Evolutionary conservation across 2,113 vertebrate species (phyloP).

Genomic region (Emydocephalus ijimae): DNA sequence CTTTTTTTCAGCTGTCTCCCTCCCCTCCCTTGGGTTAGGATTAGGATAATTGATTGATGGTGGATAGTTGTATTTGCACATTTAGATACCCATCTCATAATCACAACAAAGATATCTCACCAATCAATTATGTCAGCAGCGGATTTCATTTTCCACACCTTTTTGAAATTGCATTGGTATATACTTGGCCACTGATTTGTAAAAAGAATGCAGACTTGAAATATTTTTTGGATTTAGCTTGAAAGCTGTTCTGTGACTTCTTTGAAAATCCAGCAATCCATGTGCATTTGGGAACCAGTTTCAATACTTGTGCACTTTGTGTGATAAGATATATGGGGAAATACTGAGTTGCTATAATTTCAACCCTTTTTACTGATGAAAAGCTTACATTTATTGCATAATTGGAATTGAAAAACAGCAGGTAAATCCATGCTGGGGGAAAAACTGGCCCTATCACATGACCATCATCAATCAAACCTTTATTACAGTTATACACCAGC

Average conservation of each 20-base stretch:
- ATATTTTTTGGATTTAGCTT: not conserved
- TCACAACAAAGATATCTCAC: not conserved
- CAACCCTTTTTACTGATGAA: not conserved
- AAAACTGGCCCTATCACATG: not conserved
- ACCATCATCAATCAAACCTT: not conserved
- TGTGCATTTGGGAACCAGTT: not conserved
- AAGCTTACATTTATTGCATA: not conserved
- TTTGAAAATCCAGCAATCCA: not conserved
- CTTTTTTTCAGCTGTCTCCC: not conserved
- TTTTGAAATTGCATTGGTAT: not conserved
- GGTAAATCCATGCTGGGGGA: not conserved
- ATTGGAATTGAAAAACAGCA: not conserved
- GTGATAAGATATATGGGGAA: not conserved
- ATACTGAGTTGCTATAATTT: not conserved
- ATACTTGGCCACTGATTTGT: not conserved
- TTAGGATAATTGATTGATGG: not conserved
- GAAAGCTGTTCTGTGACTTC: not conserved
- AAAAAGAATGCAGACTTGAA: not conserved
- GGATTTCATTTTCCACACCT: not conserved
- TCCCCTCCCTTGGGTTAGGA: not conserved
- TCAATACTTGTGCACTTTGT: not conserved
- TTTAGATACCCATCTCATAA: not conserved
- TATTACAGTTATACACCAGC: not conserved
- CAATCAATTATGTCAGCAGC: not conserved
- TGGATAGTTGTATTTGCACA: not conserved